Evolutionary conservation across 92 coral and sea anemone genomes (phyloP).

Genomic region (Umimayanthus chanpuru): DNA sequence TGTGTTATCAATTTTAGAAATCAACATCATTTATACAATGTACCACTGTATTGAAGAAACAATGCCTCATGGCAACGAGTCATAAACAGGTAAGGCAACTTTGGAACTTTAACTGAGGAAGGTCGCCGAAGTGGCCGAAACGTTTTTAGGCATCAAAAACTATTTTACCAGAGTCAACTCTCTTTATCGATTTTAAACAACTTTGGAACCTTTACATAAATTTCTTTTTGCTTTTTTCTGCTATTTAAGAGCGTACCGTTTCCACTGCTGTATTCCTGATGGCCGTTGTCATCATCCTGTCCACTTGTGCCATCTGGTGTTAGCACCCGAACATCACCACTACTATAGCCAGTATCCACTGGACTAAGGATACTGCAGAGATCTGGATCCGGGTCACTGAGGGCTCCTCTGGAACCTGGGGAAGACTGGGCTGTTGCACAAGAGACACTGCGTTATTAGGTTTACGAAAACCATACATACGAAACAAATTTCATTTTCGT

Average conservation of each 20-base stretch:
- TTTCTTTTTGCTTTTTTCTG: neutral
- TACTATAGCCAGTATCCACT: constrained; percentile 80
- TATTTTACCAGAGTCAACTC: too few relatives aligned
- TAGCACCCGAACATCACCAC: constrained; percentile 66
- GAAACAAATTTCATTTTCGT: too few relatives aligned
- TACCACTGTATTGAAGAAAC: too few relatives aligned
- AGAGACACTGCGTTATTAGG: neutral
- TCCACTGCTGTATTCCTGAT: constrained; percentile 8
- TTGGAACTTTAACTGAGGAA: too few relatives aligned
- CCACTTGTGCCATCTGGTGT: neutral
- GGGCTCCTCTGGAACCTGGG: neutral
- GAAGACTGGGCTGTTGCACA: neutral
- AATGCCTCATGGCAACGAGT: neutral
- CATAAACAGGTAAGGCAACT: too few relatives aligned
- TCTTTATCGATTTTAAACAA: too few relatives aligned
- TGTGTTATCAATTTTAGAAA: too few relatives aligned
- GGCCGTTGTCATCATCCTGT: neutral
- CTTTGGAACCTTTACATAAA: neutral
- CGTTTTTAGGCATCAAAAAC: too few relatives aligned
- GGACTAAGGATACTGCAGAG: constrained; percentile 68
- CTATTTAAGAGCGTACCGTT: neutral
- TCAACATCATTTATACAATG: too few relatives aligned
- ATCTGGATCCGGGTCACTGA: constrained; percentile 12
- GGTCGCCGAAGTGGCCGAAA: too few relatives aligned
- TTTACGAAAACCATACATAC: neutral